Conservation (phyloP, 2,797 vertebrate genomes). For the Pseudochirops corinnae region DNA sequence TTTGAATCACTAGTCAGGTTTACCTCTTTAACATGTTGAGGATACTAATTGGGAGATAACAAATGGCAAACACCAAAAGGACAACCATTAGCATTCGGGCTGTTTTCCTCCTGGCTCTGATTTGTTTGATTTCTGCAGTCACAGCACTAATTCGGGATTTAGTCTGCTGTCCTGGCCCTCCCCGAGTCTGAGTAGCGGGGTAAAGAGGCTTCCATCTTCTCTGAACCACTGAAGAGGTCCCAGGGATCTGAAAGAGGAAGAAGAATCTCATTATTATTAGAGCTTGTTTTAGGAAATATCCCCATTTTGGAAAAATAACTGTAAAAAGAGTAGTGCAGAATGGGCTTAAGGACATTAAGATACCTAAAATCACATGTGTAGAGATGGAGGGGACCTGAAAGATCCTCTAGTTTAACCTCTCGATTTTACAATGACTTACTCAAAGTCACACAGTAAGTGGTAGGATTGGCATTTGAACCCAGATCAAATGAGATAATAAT, state of each 20-base stretch:
- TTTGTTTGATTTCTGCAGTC: slow-evolving; percentile 97
- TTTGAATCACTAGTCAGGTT: neutral
- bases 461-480: neutral
- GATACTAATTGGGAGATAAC: slow-evolving; percentile 97
- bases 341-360: neutral
- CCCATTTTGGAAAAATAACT: slow-evolving; percentile 36
- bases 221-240: slow-evolving; percentile 93
- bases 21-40: slow-evolving; percentile 90
- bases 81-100: slow-evolving; percentile 98
- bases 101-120: slow-evolving; percentile 94
- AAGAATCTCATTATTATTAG: slow-evolving; percentile 44
- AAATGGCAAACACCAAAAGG: slow-evolving; percentile 95
- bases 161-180: slow-evolving; percentile 85
- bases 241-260: slow-evolving; percentile 91
- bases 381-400: neutral
- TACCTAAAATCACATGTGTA: neutral
- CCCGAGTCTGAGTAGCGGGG: slow-evolving; percentile 84
- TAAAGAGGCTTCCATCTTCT: slow-evolving; percentile 93
- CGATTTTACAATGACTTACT: neutral
- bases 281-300: slow-evolving; percentile 39
- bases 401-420: neutral
- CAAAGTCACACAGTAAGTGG: neutral
- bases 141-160: slow-evolving; percentile 90
- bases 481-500: neutral
- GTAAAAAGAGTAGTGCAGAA: neutral